These are phyloP conservation scores for Poecilobothrus nobilitatus DNA, from an alignment of 2,888 invertebrate species.

Conservation along the genomic window DNA sequence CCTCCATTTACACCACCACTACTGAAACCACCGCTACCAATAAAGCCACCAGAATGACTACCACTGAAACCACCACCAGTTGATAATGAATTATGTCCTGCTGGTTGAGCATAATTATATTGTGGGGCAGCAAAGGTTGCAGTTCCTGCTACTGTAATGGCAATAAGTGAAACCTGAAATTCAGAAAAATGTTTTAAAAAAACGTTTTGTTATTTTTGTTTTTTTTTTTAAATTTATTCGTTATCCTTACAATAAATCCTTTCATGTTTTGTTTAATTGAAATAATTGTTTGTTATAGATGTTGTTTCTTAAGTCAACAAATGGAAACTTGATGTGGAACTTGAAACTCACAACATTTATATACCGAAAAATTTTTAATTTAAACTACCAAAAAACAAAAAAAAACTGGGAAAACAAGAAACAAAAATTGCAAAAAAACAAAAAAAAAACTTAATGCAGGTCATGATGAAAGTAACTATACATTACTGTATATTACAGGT, in stretches of 20 bases:
- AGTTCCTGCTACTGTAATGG: not conserved
- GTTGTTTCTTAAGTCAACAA: not conserved
- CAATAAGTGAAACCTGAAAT: not conserved
- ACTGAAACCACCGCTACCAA: conserved; percentile 7
- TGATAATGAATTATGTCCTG: not conserved
- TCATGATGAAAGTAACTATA: conserved; percentile 1
- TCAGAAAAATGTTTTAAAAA: not conserved
- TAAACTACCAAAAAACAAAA: not conserved
- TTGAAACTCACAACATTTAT: not conserved
- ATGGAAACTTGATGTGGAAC: not conserved
- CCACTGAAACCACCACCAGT: conserved; percentile 7
- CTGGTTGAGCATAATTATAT: conserved; percentile 10
- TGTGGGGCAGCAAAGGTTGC: not conserved
- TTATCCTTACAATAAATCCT: conserved; percentile 11
- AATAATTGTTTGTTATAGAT: not conserved
- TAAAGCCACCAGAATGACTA: not conserved
- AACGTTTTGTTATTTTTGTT: not conserved
- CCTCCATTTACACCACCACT: conserved; percentile 10
- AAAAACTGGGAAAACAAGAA: not conserved
- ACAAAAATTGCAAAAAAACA: not conserved
- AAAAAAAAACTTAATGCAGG: not conserved
- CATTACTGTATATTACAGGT: not conserved
- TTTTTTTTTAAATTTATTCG: not conserved
- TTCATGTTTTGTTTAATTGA: conserved; percentile 4
- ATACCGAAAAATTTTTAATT: conserved; percentile 5